A percentile compares a stretch with the other conserved stretches of the same genome.
Conservation (phyloP, 2,113 vertebrate genomes). For the Daphoenositta chrysoptera region DNA sequence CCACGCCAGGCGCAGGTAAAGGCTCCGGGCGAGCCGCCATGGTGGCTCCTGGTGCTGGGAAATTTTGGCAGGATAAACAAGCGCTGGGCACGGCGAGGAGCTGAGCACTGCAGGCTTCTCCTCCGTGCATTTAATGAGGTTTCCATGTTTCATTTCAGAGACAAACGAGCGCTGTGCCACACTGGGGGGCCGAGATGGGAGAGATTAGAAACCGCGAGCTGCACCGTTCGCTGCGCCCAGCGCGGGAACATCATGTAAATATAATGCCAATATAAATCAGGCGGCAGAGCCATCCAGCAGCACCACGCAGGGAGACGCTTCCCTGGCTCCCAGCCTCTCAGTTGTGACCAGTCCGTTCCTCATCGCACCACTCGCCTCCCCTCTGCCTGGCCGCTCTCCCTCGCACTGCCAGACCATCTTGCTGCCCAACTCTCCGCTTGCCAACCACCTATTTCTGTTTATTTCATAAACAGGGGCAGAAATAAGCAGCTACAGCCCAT, state of each 20-base stretch:
- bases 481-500: background rate
- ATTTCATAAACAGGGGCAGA: background rate
- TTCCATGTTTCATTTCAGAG: constrained; percentile 67
- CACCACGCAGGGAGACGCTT: background rate
- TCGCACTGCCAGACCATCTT: background rate
- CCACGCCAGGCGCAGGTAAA: background rate
- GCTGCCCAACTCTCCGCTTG: background rate
- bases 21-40: background rate
- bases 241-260: background rate
- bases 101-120: constrained; percentile 14
- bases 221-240: constrained; percentile 15
- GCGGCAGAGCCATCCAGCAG: background rate
- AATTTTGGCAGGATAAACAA: background rate
- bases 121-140: constrained; percentile 52
- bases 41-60: background rate
- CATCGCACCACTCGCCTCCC: background rate
- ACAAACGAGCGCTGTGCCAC: constrained; percentile 55
- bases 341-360: background rate
- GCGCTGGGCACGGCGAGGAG: background rate
- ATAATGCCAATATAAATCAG: constrained; percentile 8
- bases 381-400: background rate
- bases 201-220: background rate
- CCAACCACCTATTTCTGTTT: background rate
- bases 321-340: background rate
- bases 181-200: constrained; percentile 15